Conservation (phyloP, 2,797 vertebrate genomes). For the Bradypodion ventrale region DNA sequence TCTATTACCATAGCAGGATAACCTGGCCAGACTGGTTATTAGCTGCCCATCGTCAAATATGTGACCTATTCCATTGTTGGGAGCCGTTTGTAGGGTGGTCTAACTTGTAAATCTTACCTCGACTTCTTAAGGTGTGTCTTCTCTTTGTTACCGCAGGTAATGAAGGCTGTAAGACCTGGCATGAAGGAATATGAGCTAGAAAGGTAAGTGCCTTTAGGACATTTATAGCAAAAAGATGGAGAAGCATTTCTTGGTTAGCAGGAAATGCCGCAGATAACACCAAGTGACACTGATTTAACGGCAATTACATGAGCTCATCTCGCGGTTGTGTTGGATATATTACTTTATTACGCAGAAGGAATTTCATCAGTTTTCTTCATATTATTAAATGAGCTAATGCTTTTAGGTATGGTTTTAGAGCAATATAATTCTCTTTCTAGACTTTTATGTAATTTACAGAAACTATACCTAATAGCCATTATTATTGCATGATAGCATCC, state of each 20-base stretch:
- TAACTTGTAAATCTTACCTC: background rate
- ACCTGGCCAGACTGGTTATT: no score
- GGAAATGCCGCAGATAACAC: slow-evolving; percentile 25
- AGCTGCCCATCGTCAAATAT: no score
- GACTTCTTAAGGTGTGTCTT: slow-evolving; percentile 35
- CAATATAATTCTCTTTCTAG: slow-evolving; percentile 45
- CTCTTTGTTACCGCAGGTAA: slow-evolving; percentile 82
- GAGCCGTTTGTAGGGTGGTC: no score
- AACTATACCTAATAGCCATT: slow-evolving; percentile 56
- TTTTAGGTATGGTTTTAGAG: slow-evolving; percentile 53
- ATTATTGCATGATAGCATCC: slow-evolving; percentile 46
- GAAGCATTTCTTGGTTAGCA: slow-evolving; percentile 15
- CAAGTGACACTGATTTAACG: background rate
- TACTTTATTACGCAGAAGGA: slow-evolving; percentile 32
- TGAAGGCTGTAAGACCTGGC: slow-evolving; percentile 88
- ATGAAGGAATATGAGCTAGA: slow-evolving; percentile 94
- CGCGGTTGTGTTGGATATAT: slow-evolving; percentile 9
- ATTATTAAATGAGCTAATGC: slow-evolving; percentile 54
- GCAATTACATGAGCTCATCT: slow-evolving; percentile 8
- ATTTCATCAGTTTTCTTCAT: slow-evolving; percentile 45
- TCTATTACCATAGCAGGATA: no score
- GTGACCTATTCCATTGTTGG: background rate
- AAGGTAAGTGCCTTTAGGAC: slow-evolving; percentile 80
- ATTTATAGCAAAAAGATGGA: slow-evolving; percentile 53
- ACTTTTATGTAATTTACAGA: slow-evolving; percentile 59